Percentiles rank a stretch among this genome's conserved stretches.
phyloP scores from a whole-genome alignment of 2,888 invertebrate species.

The Eristalis arbustorum region DNA sequence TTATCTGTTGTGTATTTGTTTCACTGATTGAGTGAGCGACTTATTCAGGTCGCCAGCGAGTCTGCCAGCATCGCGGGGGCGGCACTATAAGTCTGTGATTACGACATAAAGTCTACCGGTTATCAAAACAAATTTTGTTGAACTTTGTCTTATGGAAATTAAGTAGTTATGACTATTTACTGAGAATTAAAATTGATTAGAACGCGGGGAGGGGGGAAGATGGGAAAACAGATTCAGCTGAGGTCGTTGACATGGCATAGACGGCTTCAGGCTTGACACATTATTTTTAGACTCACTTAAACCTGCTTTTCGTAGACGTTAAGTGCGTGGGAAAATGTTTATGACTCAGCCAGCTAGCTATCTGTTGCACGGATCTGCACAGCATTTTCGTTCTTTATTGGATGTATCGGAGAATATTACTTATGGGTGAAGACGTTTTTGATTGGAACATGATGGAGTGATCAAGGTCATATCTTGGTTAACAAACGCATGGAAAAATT shows the following conservation, averaged over 20 bases:
- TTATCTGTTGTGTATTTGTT: neutral
- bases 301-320: neutral
- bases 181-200: neutral
- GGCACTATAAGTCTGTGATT: neutral
- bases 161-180: neutral
- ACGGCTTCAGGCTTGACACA: neutral
- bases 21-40: neutral
- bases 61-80: neutral
- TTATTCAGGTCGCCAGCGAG: neutral
- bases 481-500: too few species aligned
- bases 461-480: too few species aligned
- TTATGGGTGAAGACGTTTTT: neutral
- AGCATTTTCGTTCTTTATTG: neutral
- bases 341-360: neutral
- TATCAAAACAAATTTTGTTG: neutral
- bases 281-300: neutral
- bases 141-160: neutral
- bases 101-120: neutral
- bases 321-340: neutral
- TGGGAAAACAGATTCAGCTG: neutral
- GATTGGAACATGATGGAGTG: too few species aligned
- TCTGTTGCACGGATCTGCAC: neutral
- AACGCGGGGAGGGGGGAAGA: neutral
- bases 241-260: neutral
- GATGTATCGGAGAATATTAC: too few species aligned